Percentiles rank a stretch among this genome's conserved stretches.
Evolutionary conservation across 2,888 invertebrate species (phyloP).

Genomic region (Leptopterna dolabrata): DNA sequence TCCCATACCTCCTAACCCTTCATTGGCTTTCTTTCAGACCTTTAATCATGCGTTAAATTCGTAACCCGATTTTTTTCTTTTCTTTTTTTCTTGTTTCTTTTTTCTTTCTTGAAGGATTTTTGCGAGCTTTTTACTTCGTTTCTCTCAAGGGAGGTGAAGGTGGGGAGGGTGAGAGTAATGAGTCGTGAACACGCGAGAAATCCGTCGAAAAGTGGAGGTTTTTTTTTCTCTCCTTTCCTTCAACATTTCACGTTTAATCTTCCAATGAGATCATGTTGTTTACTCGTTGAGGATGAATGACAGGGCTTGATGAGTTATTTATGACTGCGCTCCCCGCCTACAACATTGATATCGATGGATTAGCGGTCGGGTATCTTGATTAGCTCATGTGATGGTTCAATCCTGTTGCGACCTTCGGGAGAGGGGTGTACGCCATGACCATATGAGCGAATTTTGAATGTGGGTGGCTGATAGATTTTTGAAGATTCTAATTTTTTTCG

Average conservation of each 20-base stretch:
- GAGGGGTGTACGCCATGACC: too few species aligned
- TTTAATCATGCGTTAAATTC: constrained; percentile 50
- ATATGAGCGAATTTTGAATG: too few species aligned
- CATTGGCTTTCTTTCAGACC: constrained; percentile 21
- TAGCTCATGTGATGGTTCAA: too few species aligned
- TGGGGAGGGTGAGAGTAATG: neutral
- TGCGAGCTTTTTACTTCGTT: neutral
- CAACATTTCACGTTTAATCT: constrained; percentile 13
- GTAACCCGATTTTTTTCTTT: constrained; percentile 27
- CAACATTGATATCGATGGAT: too few species aligned
- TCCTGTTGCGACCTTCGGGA: too few species aligned
- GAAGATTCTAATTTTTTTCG: too few species aligned
- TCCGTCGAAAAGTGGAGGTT: constrained; percentile 34
- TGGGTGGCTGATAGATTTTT: too few species aligned
- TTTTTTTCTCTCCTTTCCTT: neutral
- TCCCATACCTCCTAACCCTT: constrained; percentile 9
- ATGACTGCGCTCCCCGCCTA: neutral
- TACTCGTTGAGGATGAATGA: neutral
- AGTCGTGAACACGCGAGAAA: constrained; percentile 35
- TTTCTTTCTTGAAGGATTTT: neutral
- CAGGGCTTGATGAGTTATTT: neutral
- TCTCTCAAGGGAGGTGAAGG: neutral
- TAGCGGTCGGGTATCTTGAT: too few species aligned
- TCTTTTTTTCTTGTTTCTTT: neutral
- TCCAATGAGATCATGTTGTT: neutral